phyloP scores from a whole-genome alignment of 1,140 invertebrate genomes.

The Drosophila guanche region DNA sequence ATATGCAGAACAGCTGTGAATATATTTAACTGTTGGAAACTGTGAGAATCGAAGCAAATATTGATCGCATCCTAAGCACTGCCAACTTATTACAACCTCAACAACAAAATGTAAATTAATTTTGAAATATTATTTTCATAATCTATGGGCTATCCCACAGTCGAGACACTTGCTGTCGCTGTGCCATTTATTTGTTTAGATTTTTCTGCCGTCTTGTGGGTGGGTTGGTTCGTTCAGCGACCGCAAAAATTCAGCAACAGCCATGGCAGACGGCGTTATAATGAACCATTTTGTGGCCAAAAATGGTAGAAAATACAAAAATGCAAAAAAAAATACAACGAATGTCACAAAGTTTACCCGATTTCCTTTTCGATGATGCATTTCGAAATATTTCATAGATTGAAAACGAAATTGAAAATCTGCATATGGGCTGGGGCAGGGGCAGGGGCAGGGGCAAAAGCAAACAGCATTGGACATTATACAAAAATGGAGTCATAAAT shows the following conservation, averaged over 20 bases:
- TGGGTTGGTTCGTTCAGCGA: conserved; percentile 11
- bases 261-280: conserved; percentile 52
- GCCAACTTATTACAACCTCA: too few relatives aligned
- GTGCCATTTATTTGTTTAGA: conserved; percentile 31
- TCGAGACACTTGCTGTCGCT: background rate
- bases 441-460: conserved; percentile 26
- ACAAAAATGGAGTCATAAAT: conserved; percentile 75
- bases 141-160: background rate
- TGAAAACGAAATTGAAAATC: conserved; percentile 60
- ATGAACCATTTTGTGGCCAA: conserved; percentile 72
- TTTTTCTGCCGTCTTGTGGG: background rate
- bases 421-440: too few relatives aligned
- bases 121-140: background rate
- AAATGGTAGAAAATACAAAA: conserved; percentile 21
- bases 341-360: conserved; percentile 20
- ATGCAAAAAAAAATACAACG: background rate
- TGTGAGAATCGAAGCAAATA: too few relatives aligned
- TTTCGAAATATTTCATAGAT: conserved; percentile 51
- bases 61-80: too few relatives aligned
- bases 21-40: too few relatives aligned
- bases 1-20: too few relatives aligned
- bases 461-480: conserved; percentile 74
- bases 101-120: too few relatives aligned
- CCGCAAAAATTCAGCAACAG: conserved; percentile 75
- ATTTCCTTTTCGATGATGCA: conserved; percentile 23